Conservation (phyloP, 1,140 invertebrate species). For the Carcinoscorpius rotundicauda region DNA sequence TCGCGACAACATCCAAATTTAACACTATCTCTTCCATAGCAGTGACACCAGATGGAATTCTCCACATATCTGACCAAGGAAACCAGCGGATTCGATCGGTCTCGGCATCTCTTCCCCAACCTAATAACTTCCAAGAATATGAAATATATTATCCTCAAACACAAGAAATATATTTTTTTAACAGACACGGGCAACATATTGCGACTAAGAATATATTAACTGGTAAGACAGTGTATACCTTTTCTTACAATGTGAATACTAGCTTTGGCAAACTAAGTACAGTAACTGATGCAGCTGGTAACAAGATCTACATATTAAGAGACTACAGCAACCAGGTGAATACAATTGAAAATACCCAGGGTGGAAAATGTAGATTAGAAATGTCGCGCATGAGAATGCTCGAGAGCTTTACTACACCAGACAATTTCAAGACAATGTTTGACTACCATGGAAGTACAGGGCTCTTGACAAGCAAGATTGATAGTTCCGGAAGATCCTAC, state of each 20-base stretch:
- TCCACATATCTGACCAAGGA: conserved; percentile 90
- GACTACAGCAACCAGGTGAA: conserved; percentile 62
- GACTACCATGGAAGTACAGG: conserved; percentile 73
- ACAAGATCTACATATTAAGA: conserved; percentile 79
- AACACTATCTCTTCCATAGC: conserved; percentile 82
- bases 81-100: conserved; percentile 73
- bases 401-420: conserved; percentile 22
- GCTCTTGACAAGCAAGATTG: conserved; percentile 53
- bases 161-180: conserved; percentile 86
- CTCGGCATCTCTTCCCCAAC: conserved; percentile 74
- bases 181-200: conserved; percentile 79
- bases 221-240: conserved; percentile 81
- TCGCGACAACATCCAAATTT: conserved; percentile 80
- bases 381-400: conserved; percentile 37
- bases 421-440: conserved; percentile 32
- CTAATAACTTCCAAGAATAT: conserved; percentile 73
- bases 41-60: conserved; percentile 81
- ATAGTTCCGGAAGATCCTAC: conserved; percentile 45
- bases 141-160: conserved; percentile 80
- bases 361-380: conserved; percentile 77
- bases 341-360: conserved; percentile 86
- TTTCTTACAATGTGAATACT: conserved; percentile 92
- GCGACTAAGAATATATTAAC: conserved; percentile 85
- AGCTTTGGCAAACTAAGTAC: conserved; percentile 86
- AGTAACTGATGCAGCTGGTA: conserved; percentile 81